Percentiles rank a stretch among this genome's conserved stretches.
These are phyloP conservation scores for Listrodromus nycthemerus DNA, from an alignment of 2,888 invertebrate species.

Conservation along the genomic window DNA sequence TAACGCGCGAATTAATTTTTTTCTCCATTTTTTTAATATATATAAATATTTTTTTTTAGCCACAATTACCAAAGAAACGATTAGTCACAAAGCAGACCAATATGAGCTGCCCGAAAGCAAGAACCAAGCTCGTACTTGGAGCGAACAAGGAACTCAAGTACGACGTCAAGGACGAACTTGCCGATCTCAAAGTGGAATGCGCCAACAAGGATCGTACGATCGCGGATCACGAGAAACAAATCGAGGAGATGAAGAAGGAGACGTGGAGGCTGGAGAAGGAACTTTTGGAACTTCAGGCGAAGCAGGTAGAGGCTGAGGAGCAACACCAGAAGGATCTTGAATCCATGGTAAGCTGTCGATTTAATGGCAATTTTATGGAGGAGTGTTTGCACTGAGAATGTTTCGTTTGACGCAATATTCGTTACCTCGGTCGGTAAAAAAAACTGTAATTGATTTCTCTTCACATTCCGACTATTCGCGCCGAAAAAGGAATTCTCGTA, in stretches of 20 bases:
- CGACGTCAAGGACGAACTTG: conserved; percentile 76
- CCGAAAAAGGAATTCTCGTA: neutral
- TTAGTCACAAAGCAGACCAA: conserved; percentile 69
- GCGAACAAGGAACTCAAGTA: conserved; percentile 72
- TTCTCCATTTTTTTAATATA: neutral
- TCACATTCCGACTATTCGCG: neutral
- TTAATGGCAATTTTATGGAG: neutral
- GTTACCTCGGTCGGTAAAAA: neutral
- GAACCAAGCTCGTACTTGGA: conserved; percentile 69
- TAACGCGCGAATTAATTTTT: too few relatives aligned
- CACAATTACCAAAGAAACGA: conserved; percentile 77
- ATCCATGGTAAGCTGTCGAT: conserved; percentile 73
- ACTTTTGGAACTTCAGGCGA: conserved; percentile 70
- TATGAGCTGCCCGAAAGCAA: conserved; percentile 69
- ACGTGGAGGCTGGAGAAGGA: conserved; percentile 71
- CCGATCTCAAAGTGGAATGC: conserved; percentile 81
- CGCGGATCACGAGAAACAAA: conserved; percentile 79
- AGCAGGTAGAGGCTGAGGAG: conserved; percentile 71
- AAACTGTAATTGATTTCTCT: neutral
- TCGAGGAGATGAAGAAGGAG: conserved; percentile 78
- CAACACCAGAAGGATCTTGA: conserved; percentile 78
- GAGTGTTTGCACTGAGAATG: neutral
- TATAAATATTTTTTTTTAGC: conserved; percentile 55
- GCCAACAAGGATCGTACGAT: conserved; percentile 80
- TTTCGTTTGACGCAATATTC: neutral